Evolutionary conservation across 2,797 vertebrate genomes (phyloP), one percentile per base, ranked within the genome.

Genomic region (Galago senegalensis): DNA sequence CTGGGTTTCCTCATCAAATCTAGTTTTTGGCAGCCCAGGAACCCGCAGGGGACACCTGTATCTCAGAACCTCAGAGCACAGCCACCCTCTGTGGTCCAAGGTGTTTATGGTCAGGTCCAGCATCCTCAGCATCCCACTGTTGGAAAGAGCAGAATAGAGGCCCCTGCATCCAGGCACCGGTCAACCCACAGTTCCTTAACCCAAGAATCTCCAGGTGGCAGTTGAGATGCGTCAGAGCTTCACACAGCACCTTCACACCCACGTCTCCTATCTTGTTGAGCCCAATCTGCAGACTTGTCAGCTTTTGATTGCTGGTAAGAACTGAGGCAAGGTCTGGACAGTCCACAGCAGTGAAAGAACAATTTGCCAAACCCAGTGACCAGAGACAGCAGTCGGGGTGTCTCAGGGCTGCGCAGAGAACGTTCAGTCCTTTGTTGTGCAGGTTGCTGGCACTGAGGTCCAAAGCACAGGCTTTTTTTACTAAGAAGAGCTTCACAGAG

Each of bases 391-490:
- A 94, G 13, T 63, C 2, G 0, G 93, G 95, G 37, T 73, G 65
- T n/a, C 25, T 89, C 46, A 97, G n/a, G 21, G 87, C 91, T 5
- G 88, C 43, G 11, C 96, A 94, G 49, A 98, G 89, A 0, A 83
- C 16, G 9, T 69, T 76, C 61, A 97, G 14, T 3, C 95, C 77
- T 14, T 77, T 7, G 2, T 91, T 56, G 37, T 27, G 49, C 76
- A 98, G 58, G n/a, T 4, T 1, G 7, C 97, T 98, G 2, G 4
- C 14, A 1, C 88, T 49, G 27, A 98, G 18, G 25, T 96, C 92
- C 14, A 98, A 65, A 70, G 1, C 0, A 12, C 69, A 98, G 63
- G 10, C 27, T 84, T 46, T 21, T 67, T 72, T 49, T 97, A 3
- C 0, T 2, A 1, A 97, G 58, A 43, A 58, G 14, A 49, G 12